A percentile compares a stretch with the other conserved stretches of the same genome.
phyloP scores from a whole-genome alignment of 2,113 vertebrate species.

The Pampusana beccarii region DNA sequence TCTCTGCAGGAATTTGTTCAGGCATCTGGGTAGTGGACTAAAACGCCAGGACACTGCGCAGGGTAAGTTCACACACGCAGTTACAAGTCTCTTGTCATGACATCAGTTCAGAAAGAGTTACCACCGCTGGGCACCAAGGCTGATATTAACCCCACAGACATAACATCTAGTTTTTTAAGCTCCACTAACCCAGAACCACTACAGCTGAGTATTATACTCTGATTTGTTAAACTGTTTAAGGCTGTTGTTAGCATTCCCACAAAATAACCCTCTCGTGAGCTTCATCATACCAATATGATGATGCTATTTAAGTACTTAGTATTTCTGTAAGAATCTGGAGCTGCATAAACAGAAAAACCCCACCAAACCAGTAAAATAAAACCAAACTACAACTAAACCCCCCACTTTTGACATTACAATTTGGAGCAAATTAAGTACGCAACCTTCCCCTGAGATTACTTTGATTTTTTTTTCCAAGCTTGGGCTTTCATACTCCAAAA shows the following conservation, averaged over 20 bases:
- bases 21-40: neutral
- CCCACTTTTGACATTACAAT: neutral
- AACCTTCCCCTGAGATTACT: neutral
- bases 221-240: slow-evolving; percentile 12
- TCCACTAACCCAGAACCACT: neutral
- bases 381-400: neutral
- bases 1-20: neutral
- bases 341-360: neutral
- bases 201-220: neutral
- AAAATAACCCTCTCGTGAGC: neutral
- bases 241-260: neutral
- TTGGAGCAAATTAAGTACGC: slow-evolving; percentile 33
- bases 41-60: neutral
- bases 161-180: neutral
- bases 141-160: neutral
- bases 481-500: slow-evolving; percentile 33
- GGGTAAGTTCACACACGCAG: neutral
- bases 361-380: neutral
- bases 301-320: neutral
- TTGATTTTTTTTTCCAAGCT: slow-evolving; percentile 1
- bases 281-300: neutral
- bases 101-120: neutral
- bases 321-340: slow-evolving; percentile 3
- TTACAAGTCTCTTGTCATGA: neutral
- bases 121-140: neutral